These are phyloP conservation scores for Ectobius pallidus DNA, from an alignment of 2,888 invertebrate species.

Conservation along the genomic window DNA sequence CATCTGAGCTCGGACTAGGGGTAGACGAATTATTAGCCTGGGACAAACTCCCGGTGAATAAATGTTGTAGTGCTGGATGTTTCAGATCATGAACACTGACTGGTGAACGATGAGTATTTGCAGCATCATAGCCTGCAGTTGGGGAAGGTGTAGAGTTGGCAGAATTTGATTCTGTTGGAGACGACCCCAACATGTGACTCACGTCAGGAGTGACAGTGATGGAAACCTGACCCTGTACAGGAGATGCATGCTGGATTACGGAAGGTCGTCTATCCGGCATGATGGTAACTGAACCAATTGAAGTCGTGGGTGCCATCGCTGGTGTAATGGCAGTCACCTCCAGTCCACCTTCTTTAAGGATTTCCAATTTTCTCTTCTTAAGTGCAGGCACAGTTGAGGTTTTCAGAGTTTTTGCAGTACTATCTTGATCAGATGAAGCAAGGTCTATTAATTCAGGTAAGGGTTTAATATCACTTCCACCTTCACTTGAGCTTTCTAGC, in stretches of 20 bases:
- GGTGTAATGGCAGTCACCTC: conserved; percentile 72
- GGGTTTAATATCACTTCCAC: conserved; percentile 45
- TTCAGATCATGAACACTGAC: conserved; percentile 35
- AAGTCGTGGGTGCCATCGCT: conserved; percentile 45
- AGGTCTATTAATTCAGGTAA: conserved; percentile 53
- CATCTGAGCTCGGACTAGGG: conserved; percentile 33
- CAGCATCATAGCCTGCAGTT: conserved; percentile 1
- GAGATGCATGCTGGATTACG: conserved; percentile 54
- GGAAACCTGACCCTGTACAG: conserved; percentile 49
- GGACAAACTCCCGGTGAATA: conserved; percentile 31
- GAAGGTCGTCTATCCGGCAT: conserved; percentile 49
- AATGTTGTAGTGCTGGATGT: conserved; percentile 36
- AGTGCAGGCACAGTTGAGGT: conserved; percentile 48
- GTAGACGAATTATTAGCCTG: conserved; percentile 29
- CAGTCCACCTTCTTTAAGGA: conserved; percentile 74
- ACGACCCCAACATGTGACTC: conserved; percentile 54
- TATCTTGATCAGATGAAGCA: conserved; percentile 43
- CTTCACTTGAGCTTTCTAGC: not conserved
- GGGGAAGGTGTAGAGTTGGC: conserved; percentile 29
- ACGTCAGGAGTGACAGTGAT: conserved; percentile 59
- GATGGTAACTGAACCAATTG: conserved; percentile 41
- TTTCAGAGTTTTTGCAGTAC: conserved; percentile 34
- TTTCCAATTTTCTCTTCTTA: conserved; percentile 74
- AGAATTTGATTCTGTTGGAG: conserved; percentile 37
- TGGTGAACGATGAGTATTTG: not conserved